phyloP scores from a whole-genome alignment of 2,888 invertebrate species.

The Exocentrus adspersus region DNA sequence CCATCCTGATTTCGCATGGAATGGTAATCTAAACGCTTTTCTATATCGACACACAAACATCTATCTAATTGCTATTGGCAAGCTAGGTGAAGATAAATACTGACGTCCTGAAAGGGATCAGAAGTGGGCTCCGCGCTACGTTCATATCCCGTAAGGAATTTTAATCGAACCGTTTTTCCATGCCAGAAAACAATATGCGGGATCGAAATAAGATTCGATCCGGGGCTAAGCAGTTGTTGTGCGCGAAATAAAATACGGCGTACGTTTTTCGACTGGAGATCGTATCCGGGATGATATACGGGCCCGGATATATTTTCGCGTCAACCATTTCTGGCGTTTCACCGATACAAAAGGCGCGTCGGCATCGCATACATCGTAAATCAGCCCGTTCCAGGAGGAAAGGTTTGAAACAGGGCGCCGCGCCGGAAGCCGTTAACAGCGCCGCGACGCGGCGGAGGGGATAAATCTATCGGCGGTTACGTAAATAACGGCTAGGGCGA shows the following conservation, averaged over 20 bases:
- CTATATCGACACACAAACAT: no score
- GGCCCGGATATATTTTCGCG: slow-evolving; percentile 27
- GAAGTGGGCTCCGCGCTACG: no score
- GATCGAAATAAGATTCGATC: slow-evolving; percentile 36
- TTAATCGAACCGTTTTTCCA: no score
- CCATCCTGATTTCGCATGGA: no score
- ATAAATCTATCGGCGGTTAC: slow-evolving; percentile 20
- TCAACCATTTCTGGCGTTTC: slow-evolving; percentile 35
- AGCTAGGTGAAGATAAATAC: no score
- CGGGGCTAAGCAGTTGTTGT: slow-evolving; percentile 36
- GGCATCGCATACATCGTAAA: slow-evolving; percentile 31
- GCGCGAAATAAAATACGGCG: slow-evolving; percentile 31
- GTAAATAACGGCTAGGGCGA: background rate
- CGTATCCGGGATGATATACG: slow-evolving; percentile 21
- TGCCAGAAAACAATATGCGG: no score
- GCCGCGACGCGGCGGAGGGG: no score
- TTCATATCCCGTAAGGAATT: no score
- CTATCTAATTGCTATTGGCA: no score
- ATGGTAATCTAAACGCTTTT: no score
- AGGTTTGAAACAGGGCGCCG: slow-evolving; percentile 25
- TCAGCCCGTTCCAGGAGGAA: slow-evolving; percentile 27
- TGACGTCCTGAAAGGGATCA: no score
- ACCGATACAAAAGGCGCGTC: slow-evolving; percentile 39
- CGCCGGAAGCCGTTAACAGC: slow-evolving; percentile 30
- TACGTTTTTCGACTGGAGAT: slow-evolving; percentile 30